Conservation (phyloP, 2,113 vertebrate species). For the Perca schrenkii region DNA sequence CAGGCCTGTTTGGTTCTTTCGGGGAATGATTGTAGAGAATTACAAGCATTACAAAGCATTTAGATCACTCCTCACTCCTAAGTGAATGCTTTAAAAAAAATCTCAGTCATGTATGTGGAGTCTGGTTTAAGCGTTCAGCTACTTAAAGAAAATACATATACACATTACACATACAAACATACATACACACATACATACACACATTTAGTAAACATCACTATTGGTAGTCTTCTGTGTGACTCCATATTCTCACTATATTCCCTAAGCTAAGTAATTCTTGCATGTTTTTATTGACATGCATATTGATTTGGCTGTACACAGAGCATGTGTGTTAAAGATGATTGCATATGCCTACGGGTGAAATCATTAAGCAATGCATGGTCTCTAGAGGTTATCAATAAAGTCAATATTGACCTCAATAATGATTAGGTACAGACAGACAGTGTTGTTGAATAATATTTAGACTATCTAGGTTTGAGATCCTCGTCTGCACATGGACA, state of each 20-base stretch:
- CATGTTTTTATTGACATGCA: conserved; percentile 24
- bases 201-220: neutral
- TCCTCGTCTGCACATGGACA: neutral
- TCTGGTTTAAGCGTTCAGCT: neutral
- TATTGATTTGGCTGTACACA: conserved; percentile 27
- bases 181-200: too few species aligned
- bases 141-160: neutral
- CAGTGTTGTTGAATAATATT: neutral
- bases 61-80: neutral
- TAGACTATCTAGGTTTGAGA: neutral
- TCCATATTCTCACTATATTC: neutral
- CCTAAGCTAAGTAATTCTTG: neutral
- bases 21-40: too few species aligned
- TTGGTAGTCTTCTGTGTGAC: neutral
- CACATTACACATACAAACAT: too few species aligned
- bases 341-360: neutral
- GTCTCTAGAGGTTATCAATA: conserved; percentile 13
- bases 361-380: conserved; percentile 27
- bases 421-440: neutral
- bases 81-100: neutral
- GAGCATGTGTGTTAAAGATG: conserved; percentile 10
- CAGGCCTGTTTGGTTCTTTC: too few species aligned
- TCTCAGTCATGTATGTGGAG: neutral
- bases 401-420: conserved; percentile 16
- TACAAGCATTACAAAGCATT: neutral